phyloP scores from a whole-genome alignment of 2,888 invertebrate genomes.

The Drosophila nr. fundita region DNA sequence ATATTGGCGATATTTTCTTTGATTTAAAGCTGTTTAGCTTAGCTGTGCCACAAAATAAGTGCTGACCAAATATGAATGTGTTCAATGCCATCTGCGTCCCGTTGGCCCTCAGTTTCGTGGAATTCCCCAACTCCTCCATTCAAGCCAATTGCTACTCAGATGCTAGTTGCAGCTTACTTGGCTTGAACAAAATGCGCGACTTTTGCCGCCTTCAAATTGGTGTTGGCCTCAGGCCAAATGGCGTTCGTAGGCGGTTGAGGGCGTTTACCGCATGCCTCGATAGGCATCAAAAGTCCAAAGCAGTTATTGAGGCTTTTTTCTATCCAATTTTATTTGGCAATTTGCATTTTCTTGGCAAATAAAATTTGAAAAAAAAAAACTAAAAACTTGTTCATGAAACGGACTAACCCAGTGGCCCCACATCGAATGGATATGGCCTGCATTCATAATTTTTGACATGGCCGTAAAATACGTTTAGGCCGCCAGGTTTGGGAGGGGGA shows the following conservation, averaged over 20 bases:
- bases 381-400: slow-evolving; percentile 41
- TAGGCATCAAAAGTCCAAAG: slow-evolving; percentile 48
- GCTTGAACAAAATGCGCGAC: slow-evolving; percentile 38
- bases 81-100: not conserved
- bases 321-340: slow-evolving; percentile 56
- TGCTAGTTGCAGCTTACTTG: slow-evolving; percentile 1
- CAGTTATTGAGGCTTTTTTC: slow-evolving; percentile 43
- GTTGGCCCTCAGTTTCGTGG: slow-evolving; percentile 11
- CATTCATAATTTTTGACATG: slow-evolving; percentile 70
- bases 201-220: slow-evolving; percentile 46
- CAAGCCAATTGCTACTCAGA: slow-evolving; percentile 1
- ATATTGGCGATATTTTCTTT: not conserved
- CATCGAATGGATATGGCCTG: slow-evolving; percentile 51
- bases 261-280: slow-evolving; percentile 43
- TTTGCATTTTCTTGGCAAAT: slow-evolving; percentile 46
- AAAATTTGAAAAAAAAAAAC: not conserved
- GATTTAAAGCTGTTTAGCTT: not conserved
- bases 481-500: not conserved
- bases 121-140: not conserved
- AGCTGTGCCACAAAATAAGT: not conserved
- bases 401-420: slow-evolving; percentile 22
- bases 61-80: not conserved
- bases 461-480: slow-evolving; percentile 44
- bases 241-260: slow-evolving; percentile 35
- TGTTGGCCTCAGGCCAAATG: slow-evolving; percentile 27